Percentiles rank a stretch among this genome's conserved stretches.
phyloP scores from a whole-genome alignment of 2,797 vertebrate species.

The Lophotriccus pileatus region DNA sequence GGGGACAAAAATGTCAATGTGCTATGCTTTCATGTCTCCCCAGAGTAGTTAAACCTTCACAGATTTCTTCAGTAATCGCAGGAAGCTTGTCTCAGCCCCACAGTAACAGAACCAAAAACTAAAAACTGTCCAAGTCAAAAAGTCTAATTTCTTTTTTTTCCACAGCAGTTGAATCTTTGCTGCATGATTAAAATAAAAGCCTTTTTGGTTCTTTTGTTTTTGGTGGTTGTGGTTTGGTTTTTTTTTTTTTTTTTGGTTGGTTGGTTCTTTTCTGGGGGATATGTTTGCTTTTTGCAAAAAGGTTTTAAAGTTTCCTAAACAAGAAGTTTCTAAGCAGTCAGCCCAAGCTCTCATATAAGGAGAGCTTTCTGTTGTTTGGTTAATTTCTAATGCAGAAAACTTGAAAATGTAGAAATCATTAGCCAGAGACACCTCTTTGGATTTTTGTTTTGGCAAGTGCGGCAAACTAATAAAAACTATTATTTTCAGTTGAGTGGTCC shows the following conservation, averaged over 20 bases:
- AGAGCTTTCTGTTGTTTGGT: rapidly evolving
- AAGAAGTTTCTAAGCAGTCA: neutral
- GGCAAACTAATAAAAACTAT: neutral
- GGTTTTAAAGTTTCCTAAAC: neutral
- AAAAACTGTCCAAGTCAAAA: neutral
- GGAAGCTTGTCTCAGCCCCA: neutral
- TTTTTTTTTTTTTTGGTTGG: neutral
- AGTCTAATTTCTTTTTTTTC: neutral
- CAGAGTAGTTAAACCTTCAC: neutral
- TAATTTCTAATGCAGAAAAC: neutral
- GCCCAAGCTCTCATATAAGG: neutral
- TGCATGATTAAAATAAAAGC: neutral
- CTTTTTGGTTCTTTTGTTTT: no score
- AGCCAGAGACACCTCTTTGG: neutral
- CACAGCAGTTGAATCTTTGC: neutral
- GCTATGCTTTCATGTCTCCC: neutral
- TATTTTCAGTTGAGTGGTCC: neutral
- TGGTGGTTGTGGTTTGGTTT: neutral
- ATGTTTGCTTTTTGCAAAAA: neutral
- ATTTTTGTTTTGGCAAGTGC: neutral
- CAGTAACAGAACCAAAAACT: neutral
- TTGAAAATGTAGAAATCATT: neutral
- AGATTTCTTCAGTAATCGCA: neutral
- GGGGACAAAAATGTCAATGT: neutral
- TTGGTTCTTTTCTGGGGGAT: neutral